phyloP scores from a whole-genome alignment of 2,113 vertebrate species.

The Proteles cristata region DNA sequence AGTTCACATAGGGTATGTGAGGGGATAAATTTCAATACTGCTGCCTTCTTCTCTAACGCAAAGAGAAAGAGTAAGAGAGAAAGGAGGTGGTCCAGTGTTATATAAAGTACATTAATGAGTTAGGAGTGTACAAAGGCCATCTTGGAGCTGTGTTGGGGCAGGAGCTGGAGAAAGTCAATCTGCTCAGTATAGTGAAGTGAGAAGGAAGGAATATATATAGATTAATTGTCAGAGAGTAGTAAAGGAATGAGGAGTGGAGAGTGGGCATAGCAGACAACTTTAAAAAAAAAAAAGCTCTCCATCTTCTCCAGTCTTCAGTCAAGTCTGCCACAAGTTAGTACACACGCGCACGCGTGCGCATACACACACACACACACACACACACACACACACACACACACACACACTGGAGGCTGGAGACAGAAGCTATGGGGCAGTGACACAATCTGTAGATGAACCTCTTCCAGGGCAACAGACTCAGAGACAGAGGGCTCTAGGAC shows the following conservation, averaged over 20 bases:
- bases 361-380: neutral
- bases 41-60: neutral
- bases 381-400: neutral
- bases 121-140: neutral
- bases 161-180: constrained; percentile 5
- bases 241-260: neutral
- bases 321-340: too few relatives aligned
- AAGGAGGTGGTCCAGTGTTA: neutral
- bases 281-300: neutral
- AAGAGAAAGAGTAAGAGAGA: constrained; percentile 11
- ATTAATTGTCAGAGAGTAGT: neutral
- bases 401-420: neutral
- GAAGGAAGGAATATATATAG: neutral
- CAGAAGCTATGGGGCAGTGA: neutral
- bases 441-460: neutral
- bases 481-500: neutral
- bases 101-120: neutral
- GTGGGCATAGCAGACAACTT: neutral
- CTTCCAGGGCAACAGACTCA: neutral
- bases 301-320: neutral
- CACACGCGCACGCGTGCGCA: neutral
- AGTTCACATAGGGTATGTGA: neutral
- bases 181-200: neutral
- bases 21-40: neutral
- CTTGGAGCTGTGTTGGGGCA: neutral